A percentile compares a stretch with the other conserved stretches of the same genome.
phyloP scores from a whole-genome alignment of 2,888 invertebrate species.

The Stenichneumon culpator region DNA sequence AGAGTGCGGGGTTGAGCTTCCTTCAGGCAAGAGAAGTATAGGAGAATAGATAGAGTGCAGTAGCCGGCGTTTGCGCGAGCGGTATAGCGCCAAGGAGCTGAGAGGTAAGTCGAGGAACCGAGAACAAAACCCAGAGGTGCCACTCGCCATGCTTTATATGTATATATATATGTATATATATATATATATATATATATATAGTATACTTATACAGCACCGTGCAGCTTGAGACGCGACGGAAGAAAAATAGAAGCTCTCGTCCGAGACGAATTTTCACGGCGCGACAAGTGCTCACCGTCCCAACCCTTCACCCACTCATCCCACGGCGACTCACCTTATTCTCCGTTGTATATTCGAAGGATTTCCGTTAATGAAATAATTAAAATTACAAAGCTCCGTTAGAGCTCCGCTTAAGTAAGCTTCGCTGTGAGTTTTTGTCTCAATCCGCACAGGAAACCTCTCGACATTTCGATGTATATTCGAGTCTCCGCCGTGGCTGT shows the following conservation, averaged over 20 bases:
- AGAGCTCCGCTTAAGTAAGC: conserved; percentile 36
- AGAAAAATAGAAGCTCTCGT: conserved; percentile 68
- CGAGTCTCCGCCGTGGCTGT: background rate
- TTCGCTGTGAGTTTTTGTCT: conserved; percentile 36
- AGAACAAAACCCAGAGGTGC: conserved; percentile 59
- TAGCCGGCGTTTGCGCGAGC: conserved; percentile 28
- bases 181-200: conserved; percentile 15
- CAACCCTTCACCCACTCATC: conserved; percentile 26
- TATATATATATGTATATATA: conserved; percentile 13
- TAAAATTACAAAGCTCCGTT: conserved; percentile 74
- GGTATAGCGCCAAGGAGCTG: conserved; percentile 43
- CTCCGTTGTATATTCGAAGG: conserved; percentile 73
- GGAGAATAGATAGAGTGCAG: conserved; percentile 37
- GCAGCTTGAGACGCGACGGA: conserved; percentile 49
- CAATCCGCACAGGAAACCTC: conserved; percentile 30
- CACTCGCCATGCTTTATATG: conserved; percentile 19
- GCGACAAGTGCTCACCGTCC: conserved; percentile 53
- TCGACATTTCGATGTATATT: conserved; percentile 4
- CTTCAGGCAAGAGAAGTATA: conserved; percentile 37
- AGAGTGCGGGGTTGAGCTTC: conserved; percentile 33
- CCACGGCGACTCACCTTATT: conserved; percentile 34
- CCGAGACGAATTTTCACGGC: conserved; percentile 61
- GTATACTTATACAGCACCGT: conserved; percentile 18
- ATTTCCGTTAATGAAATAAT: conserved; percentile 77
- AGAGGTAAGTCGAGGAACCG: conserved; percentile 49